Percentiles rank a stretch among this genome's conserved stretches.
These are phyloP conservation scores for Berghia stephanieae DNA, from an alignment of 1,140 invertebrate genomes.

Conservation along the genomic window DNA sequence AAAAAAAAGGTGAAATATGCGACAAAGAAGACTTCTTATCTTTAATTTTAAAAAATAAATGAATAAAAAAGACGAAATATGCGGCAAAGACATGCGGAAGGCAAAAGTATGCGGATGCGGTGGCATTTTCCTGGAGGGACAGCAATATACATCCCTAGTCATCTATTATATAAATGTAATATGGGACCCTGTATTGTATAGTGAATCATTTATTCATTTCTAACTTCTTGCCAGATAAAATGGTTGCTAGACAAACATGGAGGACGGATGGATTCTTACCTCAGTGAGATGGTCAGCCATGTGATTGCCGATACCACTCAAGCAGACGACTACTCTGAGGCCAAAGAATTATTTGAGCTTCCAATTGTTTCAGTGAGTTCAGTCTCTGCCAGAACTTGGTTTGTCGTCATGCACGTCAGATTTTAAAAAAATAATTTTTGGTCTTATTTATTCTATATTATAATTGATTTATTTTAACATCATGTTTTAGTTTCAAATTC, in stretches of 20 bases:
- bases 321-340: slow-evolving; percentile 77
- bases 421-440: background rate
- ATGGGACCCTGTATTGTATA: background rate
- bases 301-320: slow-evolving; percentile 84
- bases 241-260: slow-evolving; percentile 81
- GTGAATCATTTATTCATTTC: background rate
- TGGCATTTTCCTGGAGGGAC: too few relatives aligned
- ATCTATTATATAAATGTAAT: background rate
- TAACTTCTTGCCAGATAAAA: slow-evolving; percentile 72
- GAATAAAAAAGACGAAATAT: slow-evolving; percentile 13
- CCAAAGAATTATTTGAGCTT: slow-evolving; percentile 89
- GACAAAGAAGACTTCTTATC: too few relatives aligned
- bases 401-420: background rate
- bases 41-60: background rate
- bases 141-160: too few relatives aligned
- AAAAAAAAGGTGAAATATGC: too few relatives aligned
- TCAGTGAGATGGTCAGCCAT: slow-evolving; percentile 88
- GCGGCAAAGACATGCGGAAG: too few relatives aligned
- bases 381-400: background rate
- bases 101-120: too few relatives aligned
- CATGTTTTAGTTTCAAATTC: too few relatives aligned
- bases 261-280: slow-evolving; percentile 83
- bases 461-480: too few relatives aligned
- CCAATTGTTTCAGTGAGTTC: slow-evolving; percentile 81
- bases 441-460: too few relatives aligned